A percentile compares a stretch with the other conserved stretches of the same genome.
phyloP scores from a whole-genome alignment of 2,113 vertebrate species.

The Podiceps cristatus region DNA sequence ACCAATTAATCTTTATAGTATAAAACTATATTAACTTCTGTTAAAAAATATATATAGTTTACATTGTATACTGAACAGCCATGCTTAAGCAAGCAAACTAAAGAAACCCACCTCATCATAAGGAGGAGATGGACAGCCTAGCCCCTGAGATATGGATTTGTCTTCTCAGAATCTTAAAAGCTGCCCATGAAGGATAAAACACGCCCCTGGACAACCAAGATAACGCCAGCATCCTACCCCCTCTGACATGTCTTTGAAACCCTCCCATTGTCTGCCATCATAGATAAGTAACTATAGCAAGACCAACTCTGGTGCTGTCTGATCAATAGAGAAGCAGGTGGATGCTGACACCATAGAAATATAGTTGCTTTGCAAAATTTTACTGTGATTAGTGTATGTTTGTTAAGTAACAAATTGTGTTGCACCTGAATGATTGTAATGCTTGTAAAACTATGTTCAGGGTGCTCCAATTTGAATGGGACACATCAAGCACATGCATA shows the following conservation, averaged over 20 bases:
- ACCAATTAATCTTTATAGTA: neutral
- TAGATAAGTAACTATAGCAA: neutral
- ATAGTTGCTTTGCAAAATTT: neutral
- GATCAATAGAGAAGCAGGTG: neutral
- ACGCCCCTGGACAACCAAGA: neutral
- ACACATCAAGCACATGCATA: neutral
- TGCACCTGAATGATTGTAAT: neutral
- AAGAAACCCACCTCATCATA: neutral
- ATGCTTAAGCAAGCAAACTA: neutral
- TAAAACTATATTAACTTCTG: neutral
- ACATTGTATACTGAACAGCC: neutral
- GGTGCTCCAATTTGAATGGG: neutral
- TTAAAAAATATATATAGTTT: neutral
- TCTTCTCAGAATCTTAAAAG: neutral
- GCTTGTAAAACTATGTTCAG: neutral
- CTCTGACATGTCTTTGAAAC: neutral
- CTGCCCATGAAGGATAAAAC: neutral
- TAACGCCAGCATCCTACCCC: neutral
- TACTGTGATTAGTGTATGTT: neutral
- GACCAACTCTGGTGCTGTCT: neutral
- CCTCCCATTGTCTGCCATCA: neutral
- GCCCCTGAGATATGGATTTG: neutral
- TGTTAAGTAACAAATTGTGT: neutral
- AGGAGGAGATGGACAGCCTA: neutral
- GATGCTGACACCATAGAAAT: neutral